phyloP scores from a whole-genome alignment of 2,113 vertebrate species.

The Pomatostomus ruficeps region DNA sequence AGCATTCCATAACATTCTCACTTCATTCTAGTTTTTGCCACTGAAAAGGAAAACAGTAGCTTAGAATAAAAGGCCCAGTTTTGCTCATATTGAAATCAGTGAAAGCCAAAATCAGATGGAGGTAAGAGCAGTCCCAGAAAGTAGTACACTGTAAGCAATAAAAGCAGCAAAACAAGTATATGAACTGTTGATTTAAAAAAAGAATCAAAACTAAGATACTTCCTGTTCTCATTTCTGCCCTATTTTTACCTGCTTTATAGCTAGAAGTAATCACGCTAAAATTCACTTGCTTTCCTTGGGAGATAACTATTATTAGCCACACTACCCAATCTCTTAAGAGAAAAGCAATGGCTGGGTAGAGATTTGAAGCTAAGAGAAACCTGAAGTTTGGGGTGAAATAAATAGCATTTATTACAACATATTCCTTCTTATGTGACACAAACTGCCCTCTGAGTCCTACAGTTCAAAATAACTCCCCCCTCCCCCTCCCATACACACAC shows the following conservation, averaged over 20 bases:
- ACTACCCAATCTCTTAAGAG: conserved; percentile 44
- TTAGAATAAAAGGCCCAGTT: conserved; percentile 3
- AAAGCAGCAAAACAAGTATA: neutral
- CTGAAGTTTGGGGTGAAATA: conserved; percentile 39
- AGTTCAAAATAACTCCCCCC: neutral
- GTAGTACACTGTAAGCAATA: neutral
- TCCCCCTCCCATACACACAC: neutral
- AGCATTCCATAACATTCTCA: neutral
- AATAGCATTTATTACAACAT: conserved; percentile 51
- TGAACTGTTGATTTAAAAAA: neutral
- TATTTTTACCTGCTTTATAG: conserved; percentile 8
- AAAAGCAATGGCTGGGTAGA: neutral
- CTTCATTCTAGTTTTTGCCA: neutral
- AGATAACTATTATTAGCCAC: neutral
- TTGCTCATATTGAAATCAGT: neutral
- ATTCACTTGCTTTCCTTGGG: neutral
- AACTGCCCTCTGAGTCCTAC: conserved; percentile 2
- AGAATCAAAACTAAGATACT: neutral
- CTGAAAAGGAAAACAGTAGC: neutral
- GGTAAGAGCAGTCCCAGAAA: neutral
- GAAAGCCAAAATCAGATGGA: neutral
- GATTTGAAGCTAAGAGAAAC: conserved; percentile 38
- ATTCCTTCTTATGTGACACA: conserved; percentile 18
- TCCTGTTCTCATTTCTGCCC: conserved; percentile 14
- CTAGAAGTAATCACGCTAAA: neutral